Conservation (phyloP, 2,797 vertebrate genomes). For the Heteromormyrus szaboi region DNA sequence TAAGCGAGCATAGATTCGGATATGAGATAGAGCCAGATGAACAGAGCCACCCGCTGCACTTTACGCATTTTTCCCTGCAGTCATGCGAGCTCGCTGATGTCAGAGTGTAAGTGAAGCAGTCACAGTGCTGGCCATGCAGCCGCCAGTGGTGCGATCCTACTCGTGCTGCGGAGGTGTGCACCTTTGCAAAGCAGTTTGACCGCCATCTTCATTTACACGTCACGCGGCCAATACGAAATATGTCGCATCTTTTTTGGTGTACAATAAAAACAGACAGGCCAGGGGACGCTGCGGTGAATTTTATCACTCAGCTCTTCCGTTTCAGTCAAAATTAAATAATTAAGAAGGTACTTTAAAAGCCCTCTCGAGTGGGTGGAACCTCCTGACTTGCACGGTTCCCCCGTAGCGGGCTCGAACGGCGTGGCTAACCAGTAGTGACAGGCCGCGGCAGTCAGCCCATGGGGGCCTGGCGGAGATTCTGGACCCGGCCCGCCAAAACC, state of each 20-base stretch:
- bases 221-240: not conserved
- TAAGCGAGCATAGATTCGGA: not conserved
- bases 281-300: not conserved
- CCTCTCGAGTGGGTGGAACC: not conserved
- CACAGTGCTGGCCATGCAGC: not conserved
- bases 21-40: not conserved
- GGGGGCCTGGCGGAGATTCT: conserved; percentile 53
- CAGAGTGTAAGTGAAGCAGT: not conserved
- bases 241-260: not conserved
- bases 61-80: not conserved
- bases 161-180: not conserved
- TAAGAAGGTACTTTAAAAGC: conserved; percentile 6
- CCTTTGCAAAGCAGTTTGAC: not conserved
- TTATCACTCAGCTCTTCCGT: not conserved
- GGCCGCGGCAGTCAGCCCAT: conserved; percentile 47
- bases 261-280: not conserved
- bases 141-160: not conserved
- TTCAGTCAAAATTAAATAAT: conserved; percentile 8
- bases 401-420: conserved; percentile 33
- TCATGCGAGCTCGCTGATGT: not conserved
- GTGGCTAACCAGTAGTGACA: conserved; percentile 60
- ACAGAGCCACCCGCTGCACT: not conserved
- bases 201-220: not conserved
- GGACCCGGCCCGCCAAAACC: conserved; percentile 50
- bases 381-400: not conserved